A percentile compares a stretch with the other conserved stretches of the same genome.
phyloP scores from a whole-genome alignment of 1,140 invertebrate genomes.

The Anadara kagoshimensis region DNA sequence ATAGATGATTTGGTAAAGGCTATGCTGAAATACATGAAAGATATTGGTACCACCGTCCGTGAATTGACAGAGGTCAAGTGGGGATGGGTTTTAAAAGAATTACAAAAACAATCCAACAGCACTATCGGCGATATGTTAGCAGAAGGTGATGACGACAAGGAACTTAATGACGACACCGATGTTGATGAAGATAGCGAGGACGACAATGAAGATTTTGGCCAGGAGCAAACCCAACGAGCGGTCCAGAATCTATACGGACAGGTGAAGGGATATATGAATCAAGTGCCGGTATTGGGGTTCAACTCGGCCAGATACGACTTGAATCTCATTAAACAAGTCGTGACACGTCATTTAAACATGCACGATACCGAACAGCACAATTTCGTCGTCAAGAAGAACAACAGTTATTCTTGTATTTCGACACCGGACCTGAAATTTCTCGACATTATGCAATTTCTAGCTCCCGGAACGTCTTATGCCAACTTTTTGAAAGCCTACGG shows the following conservation, averaged over 20 bases:
- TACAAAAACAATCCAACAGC: neutral
- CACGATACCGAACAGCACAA: slow-evolving; percentile 10
- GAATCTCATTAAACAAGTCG: slow-evolving; percentile 32
- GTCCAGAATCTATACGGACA: slow-evolving; percentile 16
- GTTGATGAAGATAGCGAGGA: neutral
- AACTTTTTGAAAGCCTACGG: slow-evolving; percentile 49
- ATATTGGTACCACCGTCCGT: too few relatives aligned
- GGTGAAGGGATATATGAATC: neutral
- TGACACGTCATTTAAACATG: slow-evolving; percentile 24
- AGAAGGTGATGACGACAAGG: too few relatives aligned
- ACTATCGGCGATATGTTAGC: too few relatives aligned
- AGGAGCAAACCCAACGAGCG: neutral
- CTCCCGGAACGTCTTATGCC: slow-evolving; percentile 37
- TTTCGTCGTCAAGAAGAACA: slow-evolving; percentile 35
- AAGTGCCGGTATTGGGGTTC: slow-evolving; percentile 32
- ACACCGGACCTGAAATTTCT: too few relatives aligned
- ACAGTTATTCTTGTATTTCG: slow-evolving; percentile 35
- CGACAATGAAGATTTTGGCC: neutral
- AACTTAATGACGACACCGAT: slow-evolving; percentile 2
- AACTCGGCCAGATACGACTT: too few relatives aligned
- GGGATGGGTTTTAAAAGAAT: neutral
- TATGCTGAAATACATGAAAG: too few relatives aligned
- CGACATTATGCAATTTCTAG: slow-evolving; percentile 38
- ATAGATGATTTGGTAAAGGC: too few relatives aligned
- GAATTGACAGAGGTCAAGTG: neutral